A percentile compares a stretch with the other conserved stretches of the same genome.
Conservation (phyloP, 2,888 invertebrate genomes). For the Erannis defoliaria region DNA sequence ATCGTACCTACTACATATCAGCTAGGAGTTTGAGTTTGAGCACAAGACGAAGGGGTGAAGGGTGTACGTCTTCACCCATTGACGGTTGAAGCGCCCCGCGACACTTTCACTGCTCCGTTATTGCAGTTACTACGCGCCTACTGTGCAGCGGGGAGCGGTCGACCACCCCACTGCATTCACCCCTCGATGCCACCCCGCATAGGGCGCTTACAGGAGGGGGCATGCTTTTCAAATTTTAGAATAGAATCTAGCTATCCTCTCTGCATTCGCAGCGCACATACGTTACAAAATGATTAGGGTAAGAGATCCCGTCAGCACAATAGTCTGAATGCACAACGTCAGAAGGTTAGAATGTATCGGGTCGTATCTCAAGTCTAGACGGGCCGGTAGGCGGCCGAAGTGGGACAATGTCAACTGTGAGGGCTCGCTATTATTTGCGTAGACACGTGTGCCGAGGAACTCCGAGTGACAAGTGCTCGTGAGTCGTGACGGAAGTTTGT, state of each 20-base stretch:
- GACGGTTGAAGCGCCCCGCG: conserved; percentile 85
- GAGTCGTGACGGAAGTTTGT: conserved; percentile 82
- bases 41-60: conserved; percentile 82
- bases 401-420: conserved; percentile 83
- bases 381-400: conserved; percentile 67
- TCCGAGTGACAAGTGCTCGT: conserved; percentile 76
- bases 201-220: conserved; percentile 77
- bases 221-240: conserved; percentile 73
- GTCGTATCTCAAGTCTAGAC: conserved; percentile 78
- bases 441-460: conserved; percentile 73
- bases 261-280: conserved; percentile 35
- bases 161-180: conserved; percentile 81
- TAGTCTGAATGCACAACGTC: conserved; percentile 60
- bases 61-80: conserved; percentile 85
- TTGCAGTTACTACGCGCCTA: conserved; percentile 86
- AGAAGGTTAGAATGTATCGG: conserved; percentile 65
- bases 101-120: conserved; percentile 87
- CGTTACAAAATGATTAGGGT: conserved; percentile 38
- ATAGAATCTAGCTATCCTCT: conserved; percentile 60
- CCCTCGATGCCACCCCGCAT: conserved; percentile 70
- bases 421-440: conserved; percentile 84
- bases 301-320: conserved; percentile 49
- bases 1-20: conserved; percentile 69
- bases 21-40: conserved; percentile 80
- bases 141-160: conserved; percentile 69